A percentile compares a stretch with the other conserved stretches of the same genome.
Conservation (phyloP, 2,888 invertebrate genomes). For the Poecilus cupreus region DNA sequence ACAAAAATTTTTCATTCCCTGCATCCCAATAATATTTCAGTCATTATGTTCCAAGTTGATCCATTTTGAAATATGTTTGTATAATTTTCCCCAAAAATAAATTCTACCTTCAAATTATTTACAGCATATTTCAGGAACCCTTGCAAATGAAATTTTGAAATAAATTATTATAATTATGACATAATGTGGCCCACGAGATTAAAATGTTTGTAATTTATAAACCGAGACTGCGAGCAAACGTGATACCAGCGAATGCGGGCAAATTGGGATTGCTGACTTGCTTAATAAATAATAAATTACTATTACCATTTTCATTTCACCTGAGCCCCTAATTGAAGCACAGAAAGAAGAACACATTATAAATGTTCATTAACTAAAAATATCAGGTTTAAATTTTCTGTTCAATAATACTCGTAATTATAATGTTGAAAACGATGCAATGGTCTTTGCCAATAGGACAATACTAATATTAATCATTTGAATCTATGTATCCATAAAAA, state of each 20-base stretch:
- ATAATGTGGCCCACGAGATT: slow-evolving; percentile 16
- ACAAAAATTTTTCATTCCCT: no score
- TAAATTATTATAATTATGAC: slow-evolving; percentile 18
- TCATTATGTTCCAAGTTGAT: no score
- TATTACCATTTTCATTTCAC: not conserved
- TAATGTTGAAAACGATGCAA: no score
- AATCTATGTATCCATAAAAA: no score
- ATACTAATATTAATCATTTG: no score
- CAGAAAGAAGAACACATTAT: not conserved
- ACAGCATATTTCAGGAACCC: not conserved
- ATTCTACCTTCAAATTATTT: not conserved
- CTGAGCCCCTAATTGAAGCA: not conserved
- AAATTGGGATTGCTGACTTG: not conserved
- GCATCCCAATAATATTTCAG: no score
- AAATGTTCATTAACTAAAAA: no score
- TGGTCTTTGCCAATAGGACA: no score
- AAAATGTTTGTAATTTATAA: slow-evolving; percentile 33
- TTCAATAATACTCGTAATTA: no score
- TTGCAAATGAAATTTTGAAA: slow-evolving; percentile 1
- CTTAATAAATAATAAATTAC: slow-evolving; percentile 20
- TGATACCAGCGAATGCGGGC: not conserved
- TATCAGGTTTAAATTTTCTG: no score
- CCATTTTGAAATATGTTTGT: not conserved
- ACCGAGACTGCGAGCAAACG: not conserved
- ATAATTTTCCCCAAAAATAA: not conserved